Conservation (phyloP, 2,888 invertebrate genomes). For the Netelia melanura region DNA sequence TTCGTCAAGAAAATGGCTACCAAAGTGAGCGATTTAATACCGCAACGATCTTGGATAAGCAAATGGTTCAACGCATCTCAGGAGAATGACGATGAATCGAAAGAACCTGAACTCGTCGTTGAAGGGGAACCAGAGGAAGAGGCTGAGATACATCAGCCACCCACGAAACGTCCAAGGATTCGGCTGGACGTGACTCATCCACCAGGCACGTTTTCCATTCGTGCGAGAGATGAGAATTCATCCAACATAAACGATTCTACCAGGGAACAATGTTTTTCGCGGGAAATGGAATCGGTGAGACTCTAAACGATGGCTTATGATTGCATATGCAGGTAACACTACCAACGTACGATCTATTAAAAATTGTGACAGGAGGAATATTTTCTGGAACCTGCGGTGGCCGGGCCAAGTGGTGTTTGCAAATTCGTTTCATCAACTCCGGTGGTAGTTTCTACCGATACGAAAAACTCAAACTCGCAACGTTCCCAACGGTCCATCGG, state of each 20-base stretch:
- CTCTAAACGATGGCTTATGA: not conserved
- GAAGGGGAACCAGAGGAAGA: slow-evolving; percentile 74
- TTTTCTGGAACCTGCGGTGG: slow-evolving; percentile 77
- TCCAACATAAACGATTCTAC: slow-evolving; percentile 69
- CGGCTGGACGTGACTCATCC: slow-evolving; percentile 83
- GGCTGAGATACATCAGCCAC: slow-evolving; percentile 78
- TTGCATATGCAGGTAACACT: not conserved
- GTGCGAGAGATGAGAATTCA: slow-evolving; percentile 73
- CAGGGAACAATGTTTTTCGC: slow-evolving; percentile 73
- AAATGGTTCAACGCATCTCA: slow-evolving; percentile 83
- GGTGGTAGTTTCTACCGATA: slow-evolving; percentile 74
- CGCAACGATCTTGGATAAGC: slow-evolving; percentile 86
- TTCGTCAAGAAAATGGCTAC: slow-evolving; percentile 90
- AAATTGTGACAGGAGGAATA: slow-evolving; percentile 76
- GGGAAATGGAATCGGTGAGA: slow-evolving; percentile 75
- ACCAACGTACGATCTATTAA: not conserved
- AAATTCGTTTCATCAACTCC: slow-evolving; percentile 83
- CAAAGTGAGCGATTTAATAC: slow-evolving; percentile 88
- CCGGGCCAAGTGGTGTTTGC: slow-evolving; percentile 73
- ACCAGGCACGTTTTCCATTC: slow-evolving; percentile 82
- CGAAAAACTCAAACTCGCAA: slow-evolving; percentile 74
- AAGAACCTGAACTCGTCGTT: slow-evolving; percentile 71
- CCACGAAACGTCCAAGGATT: slow-evolving; percentile 81
- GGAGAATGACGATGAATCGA: slow-evolving; percentile 73
- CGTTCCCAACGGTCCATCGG: slow-evolving; percentile 72